phyloP scores from a whole-genome alignment of 2,113 vertebrate species.

The Himantopus leucocephalus region DNA sequence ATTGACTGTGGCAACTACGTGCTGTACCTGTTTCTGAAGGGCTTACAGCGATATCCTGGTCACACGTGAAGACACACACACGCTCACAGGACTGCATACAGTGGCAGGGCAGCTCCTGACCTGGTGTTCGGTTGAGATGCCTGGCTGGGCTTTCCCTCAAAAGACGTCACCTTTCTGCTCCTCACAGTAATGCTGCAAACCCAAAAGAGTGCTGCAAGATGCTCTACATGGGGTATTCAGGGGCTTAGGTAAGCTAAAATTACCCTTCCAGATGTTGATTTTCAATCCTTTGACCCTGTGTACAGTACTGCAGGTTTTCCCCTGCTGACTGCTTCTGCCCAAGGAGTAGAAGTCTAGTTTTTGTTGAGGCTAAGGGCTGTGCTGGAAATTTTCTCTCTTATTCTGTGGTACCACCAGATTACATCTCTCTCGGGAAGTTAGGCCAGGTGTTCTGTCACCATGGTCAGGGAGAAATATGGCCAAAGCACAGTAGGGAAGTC shows the following conservation, averaged over 20 bases:
- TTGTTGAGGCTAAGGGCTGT: not conserved
- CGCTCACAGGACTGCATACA: accelerated
- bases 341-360: not conserved
- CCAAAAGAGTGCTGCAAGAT: not conserved
- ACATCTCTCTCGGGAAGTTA: not conserved
- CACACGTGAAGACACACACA: not conserved
- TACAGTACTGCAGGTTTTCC: not conserved
- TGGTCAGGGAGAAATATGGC: not conserved
- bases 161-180: not conserved
- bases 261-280: not conserved
- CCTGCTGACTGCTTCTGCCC: not conserved
- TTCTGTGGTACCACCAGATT: not conserved
- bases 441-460: not conserved
- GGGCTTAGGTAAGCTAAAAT: not conserved
- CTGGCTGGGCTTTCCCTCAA: not conserved
- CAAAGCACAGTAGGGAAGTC: not conserved
- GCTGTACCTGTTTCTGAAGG: not conserved
- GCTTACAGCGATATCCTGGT: not conserved
- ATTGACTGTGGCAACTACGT: not conserved
- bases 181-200: not conserved
- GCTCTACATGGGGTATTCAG: not conserved
- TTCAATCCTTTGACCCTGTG: not conserved
- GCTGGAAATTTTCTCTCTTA: not conserved
- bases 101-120: not conserved
- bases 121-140: accelerated